Percentiles rank a stretch among this genome's conserved stretches.
phyloP scores from a whole-genome alignment of 2,797 vertebrate species.

The Avahi laniger region DNA sequence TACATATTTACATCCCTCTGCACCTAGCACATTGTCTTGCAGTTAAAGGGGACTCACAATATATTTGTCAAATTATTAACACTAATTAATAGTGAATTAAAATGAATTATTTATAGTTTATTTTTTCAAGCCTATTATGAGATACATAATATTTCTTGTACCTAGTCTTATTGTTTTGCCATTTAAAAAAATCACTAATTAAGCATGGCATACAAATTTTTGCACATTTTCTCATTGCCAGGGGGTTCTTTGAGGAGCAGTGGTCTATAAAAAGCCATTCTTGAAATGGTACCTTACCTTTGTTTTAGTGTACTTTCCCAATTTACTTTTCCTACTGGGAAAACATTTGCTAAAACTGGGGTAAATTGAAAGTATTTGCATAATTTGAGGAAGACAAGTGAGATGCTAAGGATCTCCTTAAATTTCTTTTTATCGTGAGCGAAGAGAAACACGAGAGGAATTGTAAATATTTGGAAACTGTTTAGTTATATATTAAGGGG shows the following conservation, averaged over 20 bases:
- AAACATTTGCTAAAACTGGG: background rate
- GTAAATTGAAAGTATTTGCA: background rate
- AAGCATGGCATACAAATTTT: background rate
- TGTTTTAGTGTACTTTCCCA: background rate
- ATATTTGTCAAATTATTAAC: background rate
- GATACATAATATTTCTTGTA: background rate
- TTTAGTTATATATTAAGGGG: background rate
- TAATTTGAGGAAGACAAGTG: background rate
- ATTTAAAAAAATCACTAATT: background rate
- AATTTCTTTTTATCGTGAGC: slow-evolving; percentile 34
- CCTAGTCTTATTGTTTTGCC: background rate
- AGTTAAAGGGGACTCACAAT: background rate
- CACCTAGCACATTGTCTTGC: background rate
- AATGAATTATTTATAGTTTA: background rate
- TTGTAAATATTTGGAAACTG: slow-evolving; percentile 6
- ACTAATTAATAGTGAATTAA: background rate
- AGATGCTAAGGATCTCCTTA: background rate
- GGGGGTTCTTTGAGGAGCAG: background rate
- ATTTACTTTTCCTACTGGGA: slow-evolving; percentile 10
- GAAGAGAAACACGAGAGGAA: background rate
- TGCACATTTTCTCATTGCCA: background rate
- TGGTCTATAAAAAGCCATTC: background rate
- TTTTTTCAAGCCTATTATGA: background rate
- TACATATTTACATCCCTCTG: background rate
- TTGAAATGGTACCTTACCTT: background rate